Conservation (phyloP, 2,797 vertebrate species). For the Epinephelus coioides region DNA sequence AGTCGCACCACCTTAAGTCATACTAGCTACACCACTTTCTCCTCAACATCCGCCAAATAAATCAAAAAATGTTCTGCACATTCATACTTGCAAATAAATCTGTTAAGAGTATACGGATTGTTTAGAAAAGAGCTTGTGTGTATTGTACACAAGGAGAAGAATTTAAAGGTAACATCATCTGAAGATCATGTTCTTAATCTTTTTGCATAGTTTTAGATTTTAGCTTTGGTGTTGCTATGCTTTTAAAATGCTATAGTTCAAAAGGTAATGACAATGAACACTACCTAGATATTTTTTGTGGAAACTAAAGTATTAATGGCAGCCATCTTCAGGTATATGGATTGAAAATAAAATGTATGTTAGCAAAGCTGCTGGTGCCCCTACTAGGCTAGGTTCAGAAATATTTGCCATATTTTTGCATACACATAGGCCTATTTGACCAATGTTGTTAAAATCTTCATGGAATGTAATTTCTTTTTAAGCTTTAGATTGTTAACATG, state of each 20-base stretch:
- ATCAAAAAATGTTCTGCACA: constrained; percentile 13
- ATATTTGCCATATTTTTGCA: constrained; percentile 38
- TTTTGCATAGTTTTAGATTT: constrained; percentile 25
- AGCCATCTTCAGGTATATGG: constrained; percentile 21
- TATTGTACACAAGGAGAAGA: constrained; percentile 16
- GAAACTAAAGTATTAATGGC: constrained; percentile 22
- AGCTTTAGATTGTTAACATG: constrained; percentile 35
- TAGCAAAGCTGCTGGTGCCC: constrained; percentile 5
- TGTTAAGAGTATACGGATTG: constrained; percentile 22
- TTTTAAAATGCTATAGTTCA: constrained; percentile 27
- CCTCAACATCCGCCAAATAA: constrained; percentile 57
- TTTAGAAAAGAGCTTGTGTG: constrained; percentile 8
- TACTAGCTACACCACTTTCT: constrained; percentile 55
- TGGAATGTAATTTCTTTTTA: constrained; percentile 21
- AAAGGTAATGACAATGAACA: constrained; percentile 29
- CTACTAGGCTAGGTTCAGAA: constrained; percentile 1
- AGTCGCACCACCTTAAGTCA: constrained; percentile 42
- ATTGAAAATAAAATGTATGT: constrained; percentile 8
- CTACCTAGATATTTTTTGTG: constrained; percentile 10
- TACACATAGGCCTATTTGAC: neutral
- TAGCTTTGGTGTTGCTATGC: constrained; percentile 42
- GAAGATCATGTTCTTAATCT: neutral
- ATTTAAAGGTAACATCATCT: neutral
- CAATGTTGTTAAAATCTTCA: constrained; percentile 24
- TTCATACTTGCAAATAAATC: constrained; percentile 14